Evolutionary conservation across 2,888 invertebrate genomes (phyloP).

Genomic region (Archips crataeganus): DNA sequence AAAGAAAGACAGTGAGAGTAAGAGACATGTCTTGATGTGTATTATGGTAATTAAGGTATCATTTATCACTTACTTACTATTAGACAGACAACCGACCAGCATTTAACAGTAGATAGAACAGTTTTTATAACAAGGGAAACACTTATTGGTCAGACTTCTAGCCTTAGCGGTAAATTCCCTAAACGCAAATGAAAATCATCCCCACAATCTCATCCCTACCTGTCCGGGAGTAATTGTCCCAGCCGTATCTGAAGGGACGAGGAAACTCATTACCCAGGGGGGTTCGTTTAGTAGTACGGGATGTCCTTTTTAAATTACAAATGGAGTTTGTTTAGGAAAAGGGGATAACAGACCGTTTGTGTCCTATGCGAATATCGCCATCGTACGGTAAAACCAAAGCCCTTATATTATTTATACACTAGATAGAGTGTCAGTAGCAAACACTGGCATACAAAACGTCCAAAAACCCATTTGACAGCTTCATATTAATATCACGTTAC

Average conservation of each 20-base stretch:
- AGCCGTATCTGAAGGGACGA: constrained; percentile 13
- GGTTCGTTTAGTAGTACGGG: neutral
- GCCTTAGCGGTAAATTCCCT: neutral
- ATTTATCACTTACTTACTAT: no score
- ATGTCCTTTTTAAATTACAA: constrained; percentile 15
- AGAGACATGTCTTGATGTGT: no score
- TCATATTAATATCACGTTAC: no score
- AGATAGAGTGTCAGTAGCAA: no score
- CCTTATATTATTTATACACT: no score
- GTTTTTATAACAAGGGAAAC: neutral
- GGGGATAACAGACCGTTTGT: neutral
- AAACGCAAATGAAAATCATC: constrained; percentile 5
- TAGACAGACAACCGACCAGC: no score
- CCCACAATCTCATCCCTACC: constrained; percentile 11
- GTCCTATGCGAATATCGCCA: neutral
- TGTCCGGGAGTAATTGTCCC: constrained; percentile 12
- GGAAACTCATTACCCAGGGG: constrained; percentile 8
- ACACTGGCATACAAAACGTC: no score
- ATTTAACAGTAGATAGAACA: no score
- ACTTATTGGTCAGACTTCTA: neutral
- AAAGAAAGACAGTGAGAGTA: no score
- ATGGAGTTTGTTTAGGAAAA: constrained; percentile 19
- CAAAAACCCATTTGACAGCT: no score
- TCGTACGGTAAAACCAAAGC: no score
- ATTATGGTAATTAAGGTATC: no score